Base-by-base conservation (phyloP, 2,888 invertebrate species). In the Allolobophora icterica region DNA sequence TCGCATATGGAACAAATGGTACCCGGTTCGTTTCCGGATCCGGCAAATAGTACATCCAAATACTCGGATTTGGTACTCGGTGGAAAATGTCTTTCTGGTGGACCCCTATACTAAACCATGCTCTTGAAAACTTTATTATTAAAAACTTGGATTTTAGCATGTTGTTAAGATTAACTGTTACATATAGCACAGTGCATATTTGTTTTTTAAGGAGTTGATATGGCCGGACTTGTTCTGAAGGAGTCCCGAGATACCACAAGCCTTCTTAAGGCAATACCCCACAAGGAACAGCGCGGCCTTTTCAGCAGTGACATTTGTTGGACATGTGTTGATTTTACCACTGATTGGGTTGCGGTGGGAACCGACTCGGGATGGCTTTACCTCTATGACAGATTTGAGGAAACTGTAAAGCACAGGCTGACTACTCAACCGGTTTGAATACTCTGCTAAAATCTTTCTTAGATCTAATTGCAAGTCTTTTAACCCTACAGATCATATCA, bases 331-430 rank as follows among this genome's bases (percentile, higher is more conserved):
- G 98, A 98, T 96, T 97, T 97, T n/a, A 96, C 97, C 87, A 96
- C 97, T 34, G 97, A 97, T 93, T 98, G 97, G 95, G 96, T 98
- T 92, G 98, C 97, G 1, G 95, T 98, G 91, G 98, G 98, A 3
- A 97, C 97, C 3, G 98, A 98, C 95, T 96, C 97, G 34, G 98
- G 98, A 4, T 96, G 98, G 91, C 97, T 98, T 42, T 98, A 98
- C 95, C 97, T 98, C 97, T 98, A 97, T 95, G 97, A 98, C 95
- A 96, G 98, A 92, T 97, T 96, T 92, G 97, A 96, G 90, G 92
- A 93, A 35, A 92, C 92, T 11, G 96, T 98, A 92, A 97, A 98
- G 94, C 90, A 90, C 17, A n/a, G 71, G 30, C 90, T 90, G 35
- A 87, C 87, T 17, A 87, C 87, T 34, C 34, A 87, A 38, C 87